Conservation (phyloP, 1,140 invertebrate species). For the Calliopsis andreniformis region DNA sequence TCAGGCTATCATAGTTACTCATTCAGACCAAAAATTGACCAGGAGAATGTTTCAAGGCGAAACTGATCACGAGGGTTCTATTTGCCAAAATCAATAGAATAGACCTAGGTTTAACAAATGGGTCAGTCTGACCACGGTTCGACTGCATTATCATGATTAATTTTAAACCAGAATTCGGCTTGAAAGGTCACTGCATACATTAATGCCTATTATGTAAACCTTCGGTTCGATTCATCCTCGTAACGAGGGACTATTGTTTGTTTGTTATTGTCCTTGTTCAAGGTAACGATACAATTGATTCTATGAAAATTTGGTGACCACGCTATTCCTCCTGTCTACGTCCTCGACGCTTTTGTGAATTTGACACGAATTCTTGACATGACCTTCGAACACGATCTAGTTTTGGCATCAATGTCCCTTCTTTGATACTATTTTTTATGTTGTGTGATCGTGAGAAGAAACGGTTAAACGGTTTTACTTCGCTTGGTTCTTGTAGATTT, state of each 20-base stretch:
- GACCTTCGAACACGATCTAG: slow-evolving; percentile 15
- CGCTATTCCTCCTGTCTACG: background rate
- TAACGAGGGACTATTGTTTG: slow-evolving; percentile 76
- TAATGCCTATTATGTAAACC: slow-evolving; percentile 72
- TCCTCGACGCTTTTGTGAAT: slow-evolving; percentile 2
- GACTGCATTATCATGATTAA: slow-evolving; percentile 65
- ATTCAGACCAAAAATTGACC: background rate
- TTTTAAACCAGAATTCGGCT: slow-evolving; percentile 43
- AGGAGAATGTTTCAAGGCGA: slow-evolving; percentile 17
- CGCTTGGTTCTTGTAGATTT: background rate
- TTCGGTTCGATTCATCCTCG: slow-evolving; percentile 66
- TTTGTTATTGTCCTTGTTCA: slow-evolving; percentile 63
- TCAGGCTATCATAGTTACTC: background rate
- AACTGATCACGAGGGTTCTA: background rate
- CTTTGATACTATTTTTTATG: slow-evolving; percentile 9
- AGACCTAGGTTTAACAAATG: slow-evolving; percentile 33
- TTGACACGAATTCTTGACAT: background rate
- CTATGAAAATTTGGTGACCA: slow-evolving; percentile 38
- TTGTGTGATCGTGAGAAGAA: background rate
- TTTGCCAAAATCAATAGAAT: slow-evolving; percentile 58
- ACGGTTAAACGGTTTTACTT: too few relatives aligned
- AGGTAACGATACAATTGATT: slow-evolving; percentile 59
- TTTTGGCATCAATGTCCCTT: slow-evolving; percentile 17
- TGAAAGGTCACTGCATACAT: slow-evolving; percentile 58
- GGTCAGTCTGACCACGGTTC: background rate